Evolutionary conservation across 2,113 vertebrate species (phyloP).

Genomic region (Neogale vison): DNA sequence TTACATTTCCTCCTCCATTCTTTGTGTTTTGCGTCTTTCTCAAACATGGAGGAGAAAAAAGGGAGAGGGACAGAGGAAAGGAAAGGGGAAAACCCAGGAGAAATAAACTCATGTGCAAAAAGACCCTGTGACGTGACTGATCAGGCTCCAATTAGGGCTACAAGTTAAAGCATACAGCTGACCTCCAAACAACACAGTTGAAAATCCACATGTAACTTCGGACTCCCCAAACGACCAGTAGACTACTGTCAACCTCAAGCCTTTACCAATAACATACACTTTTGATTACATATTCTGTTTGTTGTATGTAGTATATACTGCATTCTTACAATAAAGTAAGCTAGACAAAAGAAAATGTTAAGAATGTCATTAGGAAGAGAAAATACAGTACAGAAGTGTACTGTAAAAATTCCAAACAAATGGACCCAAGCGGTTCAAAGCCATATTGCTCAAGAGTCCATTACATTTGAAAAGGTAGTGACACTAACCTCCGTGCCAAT

Average conservation of each 20-base stretch:
- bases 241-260: not conserved
- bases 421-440: not conserved
- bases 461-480: not conserved
- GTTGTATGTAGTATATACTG: not conserved
- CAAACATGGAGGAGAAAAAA: not conserved
- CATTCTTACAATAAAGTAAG: not conserved
- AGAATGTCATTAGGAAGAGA: not conserved
- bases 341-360: not conserved
- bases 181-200: not conserved
- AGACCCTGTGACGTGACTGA: not conserved
- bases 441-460: not conserved
- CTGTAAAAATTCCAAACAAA: not conserved
- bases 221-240: not conserved
- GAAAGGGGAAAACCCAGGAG: not conserved
- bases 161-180: not conserved
- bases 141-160: not conserved
- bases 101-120: not conserved
- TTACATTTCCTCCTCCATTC: not conserved
- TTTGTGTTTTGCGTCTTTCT: slow-evolving; percentile 19
- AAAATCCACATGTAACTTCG: not conserved
- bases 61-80: not conserved
- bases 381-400: not conserved
- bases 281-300: not conserved
- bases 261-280: not conserved
- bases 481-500: not conserved